Conservation (phyloP, 2,113 vertebrate genomes). For the Oreochromis tanganicae region DNA sequence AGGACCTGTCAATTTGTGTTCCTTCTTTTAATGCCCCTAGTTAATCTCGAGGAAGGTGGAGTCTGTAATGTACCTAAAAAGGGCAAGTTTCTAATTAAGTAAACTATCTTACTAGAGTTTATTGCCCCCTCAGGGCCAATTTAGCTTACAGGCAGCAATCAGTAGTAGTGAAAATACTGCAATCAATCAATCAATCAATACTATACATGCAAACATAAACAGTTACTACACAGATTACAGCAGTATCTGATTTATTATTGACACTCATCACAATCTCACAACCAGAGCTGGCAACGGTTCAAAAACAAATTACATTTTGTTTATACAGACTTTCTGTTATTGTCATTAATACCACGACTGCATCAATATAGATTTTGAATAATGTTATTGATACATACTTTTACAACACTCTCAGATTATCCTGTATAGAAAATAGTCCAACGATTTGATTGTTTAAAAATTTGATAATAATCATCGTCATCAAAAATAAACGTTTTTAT, state of each 20-base stretch:
- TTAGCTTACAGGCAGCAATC: neutral
- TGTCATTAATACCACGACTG: neutral
- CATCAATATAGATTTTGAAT: neutral
- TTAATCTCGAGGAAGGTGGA: conserved; percentile 30
- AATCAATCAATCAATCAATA: neutral
- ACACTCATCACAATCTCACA: neutral
- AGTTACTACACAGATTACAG: neutral
- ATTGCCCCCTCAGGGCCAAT: neutral
- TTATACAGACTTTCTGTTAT: neutral
- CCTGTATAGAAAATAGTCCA: neutral
- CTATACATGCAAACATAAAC: neutral
- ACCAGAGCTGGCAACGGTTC: neutral
- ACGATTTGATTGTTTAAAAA: neutral
- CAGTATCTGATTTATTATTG: neutral
- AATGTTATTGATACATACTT: neutral
- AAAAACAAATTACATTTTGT: neutral
- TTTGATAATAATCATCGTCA: neutral
- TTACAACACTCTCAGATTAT: neutral
- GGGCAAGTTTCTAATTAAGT: neutral
- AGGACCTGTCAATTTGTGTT: conserved; percentile 48
- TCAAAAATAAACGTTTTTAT: neutral
- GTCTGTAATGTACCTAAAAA: conserved; percentile 20
- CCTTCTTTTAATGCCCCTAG: conserved; percentile 17
- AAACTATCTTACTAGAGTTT: neutral
- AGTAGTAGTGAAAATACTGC: neutral